A percentile compares a stretch with the other conserved stretches of the same genome.
Evolutionary conservation across 2,888 invertebrate species (phyloP).

Genomic region (Pollenia griseotomentosa): DNA sequence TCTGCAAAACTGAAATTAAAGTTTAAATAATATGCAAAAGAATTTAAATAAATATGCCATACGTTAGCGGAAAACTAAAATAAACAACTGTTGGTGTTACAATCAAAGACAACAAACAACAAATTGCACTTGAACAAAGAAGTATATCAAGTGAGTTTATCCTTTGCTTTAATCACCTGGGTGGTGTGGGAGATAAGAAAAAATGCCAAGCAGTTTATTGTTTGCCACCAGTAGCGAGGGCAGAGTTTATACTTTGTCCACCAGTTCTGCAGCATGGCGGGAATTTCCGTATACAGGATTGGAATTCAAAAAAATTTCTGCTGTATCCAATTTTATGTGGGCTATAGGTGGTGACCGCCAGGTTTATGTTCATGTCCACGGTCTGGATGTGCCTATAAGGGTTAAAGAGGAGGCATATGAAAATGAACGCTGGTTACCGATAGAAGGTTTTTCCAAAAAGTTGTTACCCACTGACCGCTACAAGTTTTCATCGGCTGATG

Average conservation of each 20-base stretch:
- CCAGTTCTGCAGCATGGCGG: conserved; percentile 92
- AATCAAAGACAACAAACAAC: neutral
- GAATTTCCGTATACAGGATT: conserved; percentile 93
- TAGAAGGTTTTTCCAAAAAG: conserved; percentile 93
- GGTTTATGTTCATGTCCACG: conserved; percentile 95
- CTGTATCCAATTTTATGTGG: conserved; percentile 94
- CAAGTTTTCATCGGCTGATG: conserved; percentile 94
- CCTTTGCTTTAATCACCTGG: conserved; percentile 1
- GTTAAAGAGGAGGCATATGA: conserved; percentile 96
- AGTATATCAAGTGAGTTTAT: conserved; percentile 6
- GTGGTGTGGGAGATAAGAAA: conserved; percentile 3
- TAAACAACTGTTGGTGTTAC: neutral
- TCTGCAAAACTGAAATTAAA: neutral
- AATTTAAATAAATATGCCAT: neutral
- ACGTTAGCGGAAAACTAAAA: neutral
- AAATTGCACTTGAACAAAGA: neutral
- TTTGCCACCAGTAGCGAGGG: conserved; percentile 95
- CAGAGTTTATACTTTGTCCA: conserved; percentile 93
- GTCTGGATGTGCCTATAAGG: conserved; percentile 94
- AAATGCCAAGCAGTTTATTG: conserved; percentile 89
- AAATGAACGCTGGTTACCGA: conserved; percentile 96
- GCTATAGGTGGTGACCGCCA: conserved; percentile 97
- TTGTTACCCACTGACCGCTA: conserved; percentile 95
- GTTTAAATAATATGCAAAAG: conserved; percentile 25
- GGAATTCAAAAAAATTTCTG: conserved; percentile 94